Percentiles rank a stretch among this genome's conserved stretches.
Conservation (phyloP, 2,113 vertebrate species). For the Tauraco erythrolophus region DNA sequence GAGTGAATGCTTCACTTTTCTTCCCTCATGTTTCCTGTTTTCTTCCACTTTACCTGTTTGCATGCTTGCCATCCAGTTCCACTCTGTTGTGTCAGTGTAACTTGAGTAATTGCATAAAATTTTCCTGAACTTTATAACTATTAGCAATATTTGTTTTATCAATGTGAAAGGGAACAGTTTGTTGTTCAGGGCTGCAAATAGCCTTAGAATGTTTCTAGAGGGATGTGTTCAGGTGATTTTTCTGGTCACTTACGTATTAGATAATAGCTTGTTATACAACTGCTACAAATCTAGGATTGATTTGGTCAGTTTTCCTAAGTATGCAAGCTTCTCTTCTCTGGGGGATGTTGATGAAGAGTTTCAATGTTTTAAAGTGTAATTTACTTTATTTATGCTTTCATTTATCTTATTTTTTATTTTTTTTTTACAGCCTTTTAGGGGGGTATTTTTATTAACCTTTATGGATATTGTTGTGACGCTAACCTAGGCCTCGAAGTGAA, state of each 20-base stretch:
- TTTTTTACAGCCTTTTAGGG: neutral
- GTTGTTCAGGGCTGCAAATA: neutral
- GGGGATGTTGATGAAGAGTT: neutral
- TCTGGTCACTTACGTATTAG: neutral
- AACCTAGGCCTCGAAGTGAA: neutral
- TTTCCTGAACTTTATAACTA: neutral
- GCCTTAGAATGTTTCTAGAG: neutral
- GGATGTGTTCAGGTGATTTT: neutral
- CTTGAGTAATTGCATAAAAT: neutral
- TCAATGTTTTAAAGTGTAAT: neutral
- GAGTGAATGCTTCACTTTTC: neutral
- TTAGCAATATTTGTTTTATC: neutral
- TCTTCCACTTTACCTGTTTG: neutral
- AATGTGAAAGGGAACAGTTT: neutral
- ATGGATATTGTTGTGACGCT: neutral
- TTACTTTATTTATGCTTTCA: neutral
- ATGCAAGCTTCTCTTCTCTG: neutral
- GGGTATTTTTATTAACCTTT: neutral
- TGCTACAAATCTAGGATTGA: neutral
- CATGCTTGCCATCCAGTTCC: neutral
- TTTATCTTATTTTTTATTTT: neutral
- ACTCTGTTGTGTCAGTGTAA: neutral
- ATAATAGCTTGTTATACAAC: neutral
- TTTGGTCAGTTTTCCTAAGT: neutral
- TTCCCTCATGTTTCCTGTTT: neutral